phyloP scores from a whole-genome alignment of 2,888 invertebrate species.

The Mythimna ferrago region DNA sequence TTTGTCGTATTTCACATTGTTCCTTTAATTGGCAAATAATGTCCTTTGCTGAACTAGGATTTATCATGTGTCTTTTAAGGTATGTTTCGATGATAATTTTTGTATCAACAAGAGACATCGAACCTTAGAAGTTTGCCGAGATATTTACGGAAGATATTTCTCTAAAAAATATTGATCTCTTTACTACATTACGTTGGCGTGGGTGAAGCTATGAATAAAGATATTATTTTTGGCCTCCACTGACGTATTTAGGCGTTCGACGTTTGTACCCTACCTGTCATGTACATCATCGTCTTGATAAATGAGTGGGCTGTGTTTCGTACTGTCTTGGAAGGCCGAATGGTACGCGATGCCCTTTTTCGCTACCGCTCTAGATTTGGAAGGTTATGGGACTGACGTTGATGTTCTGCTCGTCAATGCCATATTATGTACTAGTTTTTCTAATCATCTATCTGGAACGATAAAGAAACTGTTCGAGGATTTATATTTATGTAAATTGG shows the following conservation, averaged over 20 bases:
- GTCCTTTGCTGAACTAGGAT: slow-evolving; percentile 43
- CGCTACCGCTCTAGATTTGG: slow-evolving; percentile 22
- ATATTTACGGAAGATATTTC: slow-evolving; percentile 53
- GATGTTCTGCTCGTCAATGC: neutral
- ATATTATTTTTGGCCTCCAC: slow-evolving; percentile 61
- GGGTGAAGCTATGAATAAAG: slow-evolving; percentile 59
- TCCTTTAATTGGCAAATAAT: slow-evolving; percentile 21
- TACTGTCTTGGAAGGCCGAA: slow-evolving; percentile 54
- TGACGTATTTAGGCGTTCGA: slow-evolving; percentile 68
- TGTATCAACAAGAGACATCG: slow-evolving; percentile 39
- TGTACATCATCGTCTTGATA: slow-evolving; percentile 64
- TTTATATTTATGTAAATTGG: neutral
- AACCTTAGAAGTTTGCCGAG: slow-evolving; percentile 30
- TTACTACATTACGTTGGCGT: slow-evolving; percentile 47
- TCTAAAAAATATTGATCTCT: slow-evolving; percentile 45
- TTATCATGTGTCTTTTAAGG: slow-evolving; percentile 17
- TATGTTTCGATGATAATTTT: neutral
- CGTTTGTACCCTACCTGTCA: slow-evolving; percentile 59
- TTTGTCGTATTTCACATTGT: slow-evolving; percentile 25
- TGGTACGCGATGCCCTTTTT: slow-evolving; percentile 49
- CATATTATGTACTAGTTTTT: neutral
- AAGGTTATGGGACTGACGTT: slow-evolving; percentile 18
- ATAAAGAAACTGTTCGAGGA: neutral
- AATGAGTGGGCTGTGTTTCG: slow-evolving; percentile 53
- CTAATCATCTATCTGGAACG: neutral